These are phyloP conservation scores for Poeciliopsis occidentalis DNA, from an alignment of 2,113 vertebrate genomes.

Conservation along the genomic window DNA sequence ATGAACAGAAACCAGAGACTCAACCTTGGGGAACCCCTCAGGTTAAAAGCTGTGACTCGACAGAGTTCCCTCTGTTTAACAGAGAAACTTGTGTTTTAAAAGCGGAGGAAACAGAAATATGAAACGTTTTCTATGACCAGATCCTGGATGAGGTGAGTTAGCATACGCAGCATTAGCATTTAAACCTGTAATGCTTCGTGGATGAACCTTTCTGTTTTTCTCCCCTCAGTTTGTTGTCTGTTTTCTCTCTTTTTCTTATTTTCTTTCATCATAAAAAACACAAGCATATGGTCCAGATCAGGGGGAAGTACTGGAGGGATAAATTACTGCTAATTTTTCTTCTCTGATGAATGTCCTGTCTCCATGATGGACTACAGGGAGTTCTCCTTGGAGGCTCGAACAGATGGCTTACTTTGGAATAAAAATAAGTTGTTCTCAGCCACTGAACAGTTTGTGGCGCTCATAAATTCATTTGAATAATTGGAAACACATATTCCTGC, in stretches of 20 bases:
- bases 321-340: constrained; percentile 8
- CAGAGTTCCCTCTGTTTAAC: background rate
- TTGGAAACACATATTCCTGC: constrained; percentile 28
- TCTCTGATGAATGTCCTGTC: constrained; percentile 8
- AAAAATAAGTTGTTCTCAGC: constrained; percentile 13
- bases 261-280: background rate
- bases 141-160: no score
- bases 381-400: constrained; percentile 26
- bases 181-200: background rate
- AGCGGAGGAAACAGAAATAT: background rate
- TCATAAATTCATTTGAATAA: constrained; percentile 21
- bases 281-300: constrained; percentile 7
- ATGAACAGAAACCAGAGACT: background rate
- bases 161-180: background rate
- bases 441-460: background rate
- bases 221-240: background rate
- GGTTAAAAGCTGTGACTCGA: background rate
- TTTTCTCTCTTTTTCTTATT: background rate
- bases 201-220: background rate
- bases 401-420: constrained; percentile 7
- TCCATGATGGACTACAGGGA: constrained; percentile 1
- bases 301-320: constrained; percentile 1
- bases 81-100: background rate
- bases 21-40: background rate
- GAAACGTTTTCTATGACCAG: background rate